Evolutionary conservation across 2,888 invertebrate genomes (phyloP).

Genomic region (Smittia aterrima): DNA sequence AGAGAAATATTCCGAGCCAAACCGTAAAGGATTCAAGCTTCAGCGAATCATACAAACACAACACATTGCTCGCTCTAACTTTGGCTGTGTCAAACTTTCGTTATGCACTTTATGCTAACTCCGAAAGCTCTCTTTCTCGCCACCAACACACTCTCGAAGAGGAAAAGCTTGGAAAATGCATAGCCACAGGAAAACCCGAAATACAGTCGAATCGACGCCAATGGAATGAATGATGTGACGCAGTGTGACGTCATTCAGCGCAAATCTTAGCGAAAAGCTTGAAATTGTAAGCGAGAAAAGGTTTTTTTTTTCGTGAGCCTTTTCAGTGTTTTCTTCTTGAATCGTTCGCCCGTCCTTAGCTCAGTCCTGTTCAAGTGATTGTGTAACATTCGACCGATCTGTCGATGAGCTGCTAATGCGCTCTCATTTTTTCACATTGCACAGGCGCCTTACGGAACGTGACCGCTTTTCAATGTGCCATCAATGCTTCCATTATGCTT

Average conservation of each 20-base stretch:
- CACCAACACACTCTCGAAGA: not conserved
- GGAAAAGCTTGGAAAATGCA: slow-evolving; percentile 29
- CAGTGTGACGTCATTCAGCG: slow-evolving; percentile 48
- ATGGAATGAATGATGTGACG: slow-evolving; percentile 46
- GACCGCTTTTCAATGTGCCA: not conserved
- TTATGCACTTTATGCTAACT: too few relatives aligned
- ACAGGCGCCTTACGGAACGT: slow-evolving; percentile 28
- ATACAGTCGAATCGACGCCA: slow-evolving; percentile 43
- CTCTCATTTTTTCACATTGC: slow-evolving; percentile 37
- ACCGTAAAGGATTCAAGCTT: not conserved
- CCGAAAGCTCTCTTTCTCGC: not conserved
- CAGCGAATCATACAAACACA: too few relatives aligned
- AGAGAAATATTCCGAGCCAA: not conserved
- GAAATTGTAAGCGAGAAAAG: not conserved
- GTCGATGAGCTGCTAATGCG: slow-evolving; percentile 22
- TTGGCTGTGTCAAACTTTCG: too few relatives aligned
- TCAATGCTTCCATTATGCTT: not conserved
- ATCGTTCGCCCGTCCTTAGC: too few relatives aligned
- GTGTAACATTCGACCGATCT: slow-evolving; percentile 24
- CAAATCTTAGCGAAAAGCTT: slow-evolving; percentile 42
- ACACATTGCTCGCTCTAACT: too few relatives aligned
- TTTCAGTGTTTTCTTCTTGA: not conserved
- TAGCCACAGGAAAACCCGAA: not conserved
- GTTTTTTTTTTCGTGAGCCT: not conserved
- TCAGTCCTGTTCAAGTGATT: not conserved